phyloP scores from a whole-genome alignment of 2,113 vertebrate species.

The Elgaria multicarinata region DNA sequence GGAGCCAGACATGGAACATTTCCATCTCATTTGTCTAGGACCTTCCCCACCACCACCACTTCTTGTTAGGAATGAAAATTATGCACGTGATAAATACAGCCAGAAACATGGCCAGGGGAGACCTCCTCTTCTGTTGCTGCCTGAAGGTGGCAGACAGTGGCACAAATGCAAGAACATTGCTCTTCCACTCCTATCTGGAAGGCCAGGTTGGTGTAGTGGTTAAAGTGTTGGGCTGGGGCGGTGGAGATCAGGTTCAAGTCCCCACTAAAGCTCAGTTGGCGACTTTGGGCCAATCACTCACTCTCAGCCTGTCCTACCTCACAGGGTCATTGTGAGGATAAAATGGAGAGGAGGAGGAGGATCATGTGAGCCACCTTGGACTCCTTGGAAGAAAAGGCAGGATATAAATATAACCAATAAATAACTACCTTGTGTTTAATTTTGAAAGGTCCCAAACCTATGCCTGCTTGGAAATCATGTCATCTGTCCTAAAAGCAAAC shows the following conservation, averaged over 20 bases:
- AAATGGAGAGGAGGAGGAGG: too few relatives aligned
- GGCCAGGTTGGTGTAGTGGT: too few relatives aligned
- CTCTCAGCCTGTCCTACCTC: too few relatives aligned
- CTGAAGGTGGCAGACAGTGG: conserved; percentile 28
- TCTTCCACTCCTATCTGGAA: conserved; percentile 35
- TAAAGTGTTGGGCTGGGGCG: too few relatives aligned
- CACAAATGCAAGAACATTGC: conserved; percentile 46
- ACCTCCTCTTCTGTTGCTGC: conserved; percentile 65
- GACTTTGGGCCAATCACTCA: too few relatives aligned
- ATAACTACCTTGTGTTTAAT: conserved; percentile 9
- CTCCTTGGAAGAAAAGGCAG: too few relatives aligned
- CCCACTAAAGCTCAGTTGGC: too few relatives aligned
- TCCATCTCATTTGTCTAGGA: conserved; percentile 58
- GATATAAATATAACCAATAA: too few relatives aligned
- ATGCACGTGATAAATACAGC: conserved; percentile 64
- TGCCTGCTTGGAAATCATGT: background rate
- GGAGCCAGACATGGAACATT: conserved; percentile 43
- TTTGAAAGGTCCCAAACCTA: background rate
- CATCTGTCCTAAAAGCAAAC: background rate
- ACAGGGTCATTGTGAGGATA: too few relatives aligned
- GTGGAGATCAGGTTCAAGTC: too few relatives aligned
- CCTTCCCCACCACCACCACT: conserved; percentile 15
- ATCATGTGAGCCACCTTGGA: too few relatives aligned
- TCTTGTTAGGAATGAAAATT: conserved; percentile 38
- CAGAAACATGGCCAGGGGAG: conserved; percentile 64